phyloP scores from a whole-genome alignment of 2,888 invertebrate genomes.

The Chloromyia formosa region DNA sequence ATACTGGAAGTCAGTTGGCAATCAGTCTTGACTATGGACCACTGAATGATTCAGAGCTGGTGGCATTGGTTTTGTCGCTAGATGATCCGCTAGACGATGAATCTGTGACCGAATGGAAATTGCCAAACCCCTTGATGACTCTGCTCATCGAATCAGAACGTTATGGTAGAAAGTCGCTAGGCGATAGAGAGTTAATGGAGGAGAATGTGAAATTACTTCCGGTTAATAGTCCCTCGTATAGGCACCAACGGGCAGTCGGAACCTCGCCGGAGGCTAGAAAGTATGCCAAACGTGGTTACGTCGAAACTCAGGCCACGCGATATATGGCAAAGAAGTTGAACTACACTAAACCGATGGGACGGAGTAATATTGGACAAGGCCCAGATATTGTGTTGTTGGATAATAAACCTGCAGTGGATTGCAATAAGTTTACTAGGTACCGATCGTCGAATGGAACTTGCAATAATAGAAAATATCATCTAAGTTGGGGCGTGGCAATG shows the following conservation, averaged over 20 bases:
- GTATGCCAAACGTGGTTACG: conserved; percentile 73
- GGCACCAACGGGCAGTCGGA: conserved; percentile 76
- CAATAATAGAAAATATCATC: conserved; percentile 74
- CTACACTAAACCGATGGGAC: conserved; percentile 57
- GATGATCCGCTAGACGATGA: conserved; percentile 51
- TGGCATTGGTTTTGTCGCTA: conserved; percentile 23
- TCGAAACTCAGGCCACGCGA: conserved; percentile 75
- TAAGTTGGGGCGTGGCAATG: conserved; percentile 76
- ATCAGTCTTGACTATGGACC: background rate
- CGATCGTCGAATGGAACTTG: conserved; percentile 78
- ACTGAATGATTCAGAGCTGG: conserved; percentile 47
- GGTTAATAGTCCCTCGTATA: conserved; percentile 70
- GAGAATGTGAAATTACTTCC: conserved; percentile 64
- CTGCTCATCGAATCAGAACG: conserved; percentile 66
- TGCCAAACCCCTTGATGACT: conserved; percentile 54
- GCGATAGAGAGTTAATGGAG: conserved; percentile 68
- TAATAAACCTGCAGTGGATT: conserved; percentile 58
- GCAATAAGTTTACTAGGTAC: conserved; percentile 67
- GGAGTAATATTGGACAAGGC: conserved; percentile 61
- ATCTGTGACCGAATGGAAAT: conserved; percentile 45
- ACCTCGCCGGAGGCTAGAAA: conserved; percentile 70
- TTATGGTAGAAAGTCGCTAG: conserved; percentile 69
- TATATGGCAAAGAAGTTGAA: conserved; percentile 67
- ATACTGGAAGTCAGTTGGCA: background rate
- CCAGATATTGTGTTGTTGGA: conserved; percentile 58